Conservation (phyloP, 2,113 vertebrate genomes). For the Pongo abelii region DNA sequence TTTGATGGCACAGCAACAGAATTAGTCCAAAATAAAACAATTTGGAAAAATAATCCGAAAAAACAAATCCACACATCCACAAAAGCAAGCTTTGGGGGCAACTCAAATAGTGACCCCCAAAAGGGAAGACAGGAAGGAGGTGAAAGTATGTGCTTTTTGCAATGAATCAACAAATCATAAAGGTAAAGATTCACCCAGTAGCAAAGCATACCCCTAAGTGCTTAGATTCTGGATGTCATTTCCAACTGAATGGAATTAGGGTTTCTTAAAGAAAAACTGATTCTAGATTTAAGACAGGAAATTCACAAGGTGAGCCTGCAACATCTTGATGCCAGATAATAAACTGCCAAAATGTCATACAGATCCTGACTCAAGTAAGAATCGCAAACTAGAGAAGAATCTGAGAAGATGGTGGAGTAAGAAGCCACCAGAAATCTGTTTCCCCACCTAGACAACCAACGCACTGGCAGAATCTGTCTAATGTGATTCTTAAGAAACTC, state of each 20-base stretch:
- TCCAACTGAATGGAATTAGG: neutral
- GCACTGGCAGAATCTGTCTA: neutral
- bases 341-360: neutral
- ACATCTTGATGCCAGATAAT: neutral
- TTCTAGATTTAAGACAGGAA: neutral
- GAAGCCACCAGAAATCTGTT: neutral
- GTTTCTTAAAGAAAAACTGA: neutral
- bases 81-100: neutral
- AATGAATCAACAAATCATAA: neutral
- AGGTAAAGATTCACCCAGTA: neutral
- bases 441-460: neutral
- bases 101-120: neutral
- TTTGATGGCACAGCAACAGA: neutral
- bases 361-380: neutral
- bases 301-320: neutral
- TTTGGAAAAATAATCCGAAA: neutral
- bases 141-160: neutral
- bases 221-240: neutral
- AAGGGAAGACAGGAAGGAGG: neutral
- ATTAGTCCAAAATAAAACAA: neutral
- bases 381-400: neutral
- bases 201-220: neutral
- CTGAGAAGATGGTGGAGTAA: neutral
- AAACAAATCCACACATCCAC: neutral
- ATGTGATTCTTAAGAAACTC: neutral